Conservation (phyloP, 1,140 invertebrate species). For the Drosophila rufa region DNA sequence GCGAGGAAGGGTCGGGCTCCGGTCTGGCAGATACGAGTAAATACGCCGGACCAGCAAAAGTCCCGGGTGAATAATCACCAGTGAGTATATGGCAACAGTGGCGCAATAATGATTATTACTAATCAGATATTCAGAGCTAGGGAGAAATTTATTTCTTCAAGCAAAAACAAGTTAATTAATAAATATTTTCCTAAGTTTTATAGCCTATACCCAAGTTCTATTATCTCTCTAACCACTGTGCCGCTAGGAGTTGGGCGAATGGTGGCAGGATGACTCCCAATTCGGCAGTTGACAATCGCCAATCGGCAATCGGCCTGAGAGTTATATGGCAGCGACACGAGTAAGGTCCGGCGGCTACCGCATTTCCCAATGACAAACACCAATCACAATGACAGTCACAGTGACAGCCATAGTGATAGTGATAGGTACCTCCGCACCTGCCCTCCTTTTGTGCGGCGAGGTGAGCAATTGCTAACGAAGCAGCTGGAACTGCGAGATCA, state of each 20-base stretch:
- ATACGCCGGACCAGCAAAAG: slow-evolving; percentile 43
- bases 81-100: slow-evolving; percentile 14
- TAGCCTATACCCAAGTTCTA: background rate
- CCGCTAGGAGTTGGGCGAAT: background rate
- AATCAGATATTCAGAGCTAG: background rate
- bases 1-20: slow-evolving; percentile 33
- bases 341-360: slow-evolving; percentile 50
- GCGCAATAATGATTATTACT: slow-evolving; percentile 1
- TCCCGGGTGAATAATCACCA: slow-evolving; percentile 53
- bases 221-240: slow-evolving; percentile 14
- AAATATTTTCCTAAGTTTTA: too few relatives aligned
- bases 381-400: slow-evolving; percentile 19
- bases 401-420: slow-evolving; percentile 22
- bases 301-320: slow-evolving; percentile 36
- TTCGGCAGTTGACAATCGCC: slow-evolving; percentile 32
- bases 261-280: slow-evolving; percentile 26
- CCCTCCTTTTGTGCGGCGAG: slow-evolving; percentile 14
- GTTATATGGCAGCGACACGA: slow-evolving; percentile 40
- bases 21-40: slow-evolving; percentile 56
- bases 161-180: too few relatives aligned
- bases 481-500: slow-evolving; percentile 36
- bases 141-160: too few relatives aligned
- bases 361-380: slow-evolving; percentile 27
- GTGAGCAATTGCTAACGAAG: slow-evolving; percentile 33
- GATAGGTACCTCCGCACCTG: slow-evolving; percentile 9